Conservation (phyloP, 2,888 invertebrate genomes). For the Clunio marinus region DNA sequence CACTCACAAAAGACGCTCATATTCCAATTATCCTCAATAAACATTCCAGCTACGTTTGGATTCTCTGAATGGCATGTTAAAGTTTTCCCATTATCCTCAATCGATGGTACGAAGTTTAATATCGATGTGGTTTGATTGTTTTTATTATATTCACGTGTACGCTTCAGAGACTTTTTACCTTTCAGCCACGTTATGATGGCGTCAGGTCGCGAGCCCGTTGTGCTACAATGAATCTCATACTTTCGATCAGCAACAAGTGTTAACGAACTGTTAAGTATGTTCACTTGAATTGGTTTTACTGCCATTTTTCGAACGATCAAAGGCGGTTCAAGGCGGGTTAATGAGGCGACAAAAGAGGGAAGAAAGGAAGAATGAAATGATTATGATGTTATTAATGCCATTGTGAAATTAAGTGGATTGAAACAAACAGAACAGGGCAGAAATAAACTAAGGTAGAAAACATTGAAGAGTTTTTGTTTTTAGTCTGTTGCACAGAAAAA, state of each 20-base stretch:
- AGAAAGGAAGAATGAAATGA: background rate
- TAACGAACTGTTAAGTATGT: constrained; percentile 50
- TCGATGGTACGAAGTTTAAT: constrained; percentile 72
- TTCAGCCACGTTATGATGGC: constrained; percentile 58
- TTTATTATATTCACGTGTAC: constrained; percentile 57
- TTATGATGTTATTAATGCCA: background rate
- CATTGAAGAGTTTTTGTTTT: no score
- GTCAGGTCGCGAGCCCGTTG: constrained; percentile 55
- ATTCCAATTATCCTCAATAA: constrained; percentile 70
- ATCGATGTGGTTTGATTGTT: constrained; percentile 73
- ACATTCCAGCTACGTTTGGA: constrained; percentile 71
- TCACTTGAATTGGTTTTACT: constrained; percentile 55
- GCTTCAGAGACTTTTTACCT: constrained; percentile 52
- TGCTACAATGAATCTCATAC: constrained; percentile 54
- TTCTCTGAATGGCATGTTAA: constrained; percentile 78
- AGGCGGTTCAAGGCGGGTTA: no score
- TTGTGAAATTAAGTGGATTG: background rate
- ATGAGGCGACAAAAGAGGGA: background rate
- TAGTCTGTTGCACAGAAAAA: no score
- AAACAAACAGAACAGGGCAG: background rate
- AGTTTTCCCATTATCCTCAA: constrained; percentile 74
- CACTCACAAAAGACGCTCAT: constrained; percentile 81
- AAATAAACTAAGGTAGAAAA: no score
- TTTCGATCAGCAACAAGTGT: constrained; percentile 53
- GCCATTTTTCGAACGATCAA: no score